A percentile compares a stretch with the other conserved stretches of the same genome.
Evolutionary conservation across 2,113 vertebrate species (phyloP).

Genomic region (Eidolon helvum): DNA sequence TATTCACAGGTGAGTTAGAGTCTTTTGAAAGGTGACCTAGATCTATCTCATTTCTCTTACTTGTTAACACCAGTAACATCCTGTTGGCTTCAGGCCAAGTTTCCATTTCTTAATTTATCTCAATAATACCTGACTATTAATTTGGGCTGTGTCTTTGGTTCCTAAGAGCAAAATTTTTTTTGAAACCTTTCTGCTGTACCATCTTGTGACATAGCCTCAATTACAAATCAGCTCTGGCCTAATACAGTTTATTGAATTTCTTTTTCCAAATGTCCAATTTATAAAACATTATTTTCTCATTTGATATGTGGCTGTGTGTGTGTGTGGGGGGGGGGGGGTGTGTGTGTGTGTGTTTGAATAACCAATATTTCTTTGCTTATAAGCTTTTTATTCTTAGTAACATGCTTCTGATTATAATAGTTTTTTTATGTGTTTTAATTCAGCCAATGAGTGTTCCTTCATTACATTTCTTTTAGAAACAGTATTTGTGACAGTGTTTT

Average conservation of each 20-base stretch:
- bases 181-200: background rate
- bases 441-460: background rate
- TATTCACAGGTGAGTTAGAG: background rate
- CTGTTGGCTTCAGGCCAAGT: background rate
- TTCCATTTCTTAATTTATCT: background rate
- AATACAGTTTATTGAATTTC: background rate
- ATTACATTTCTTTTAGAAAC: background rate
- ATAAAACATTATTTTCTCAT: background rate
- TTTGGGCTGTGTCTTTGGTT: background rate
- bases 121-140: background rate
- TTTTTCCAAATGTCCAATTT: background rate
- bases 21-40: background rate
- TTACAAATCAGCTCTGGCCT: background rate
- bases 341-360: background rate
- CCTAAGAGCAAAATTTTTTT: background rate
- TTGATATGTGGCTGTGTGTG: background rate
- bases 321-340: background rate
- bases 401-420: too few relatives aligned
- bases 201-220: background rate
- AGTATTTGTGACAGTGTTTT: background rate
- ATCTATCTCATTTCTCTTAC: background rate
- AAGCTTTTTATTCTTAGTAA: background rate
- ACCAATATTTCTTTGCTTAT: background rate
- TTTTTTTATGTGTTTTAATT: background rate
- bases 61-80: background rate